These are phyloP conservation scores for Astyanax mexicanus DNA, from an alignment of 2,797 vertebrate species.

Conservation along the genomic window DNA sequence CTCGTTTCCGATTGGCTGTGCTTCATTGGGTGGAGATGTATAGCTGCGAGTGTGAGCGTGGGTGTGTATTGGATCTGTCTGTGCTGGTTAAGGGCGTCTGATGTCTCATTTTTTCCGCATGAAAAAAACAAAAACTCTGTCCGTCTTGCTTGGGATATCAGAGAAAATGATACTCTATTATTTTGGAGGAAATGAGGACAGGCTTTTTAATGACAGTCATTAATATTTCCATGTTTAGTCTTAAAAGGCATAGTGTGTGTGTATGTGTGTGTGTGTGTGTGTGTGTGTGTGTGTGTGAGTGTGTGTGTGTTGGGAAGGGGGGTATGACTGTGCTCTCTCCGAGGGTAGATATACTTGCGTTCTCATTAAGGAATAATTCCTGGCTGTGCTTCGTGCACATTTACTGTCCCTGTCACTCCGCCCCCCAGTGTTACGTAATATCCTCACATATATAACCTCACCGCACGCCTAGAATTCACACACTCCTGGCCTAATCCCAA, in stretches of 20 bases:
- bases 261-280: too few relatives aligned
- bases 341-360: not conserved
- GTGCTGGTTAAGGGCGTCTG: not conserved
- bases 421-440: not conserved
- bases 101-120: conserved; percentile 35
- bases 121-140: conserved; percentile 10
- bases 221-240: not conserved
- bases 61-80: conserved; percentile 1
- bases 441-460: not conserved
- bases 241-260: not conserved
- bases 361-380: not conserved
- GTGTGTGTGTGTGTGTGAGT: not conserved
- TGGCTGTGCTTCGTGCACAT: not conserved
- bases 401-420: not conserved
- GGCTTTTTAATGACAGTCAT: not conserved
- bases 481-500: not conserved
- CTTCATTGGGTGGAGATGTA: conserved; percentile 16
- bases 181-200: not conserved
- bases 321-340: too few relatives aligned
- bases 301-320: too few relatives aligned
- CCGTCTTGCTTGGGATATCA: not conserved
- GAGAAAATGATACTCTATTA: not conserved
- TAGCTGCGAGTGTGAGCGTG: not conserved
- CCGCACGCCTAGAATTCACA: conserved; percentile 19
- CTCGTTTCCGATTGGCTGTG: conserved; percentile 4